These are phyloP conservation scores for Xerus inauris DNA, from an alignment of 2,113 vertebrate species.

Conservation along the genomic window DNA sequence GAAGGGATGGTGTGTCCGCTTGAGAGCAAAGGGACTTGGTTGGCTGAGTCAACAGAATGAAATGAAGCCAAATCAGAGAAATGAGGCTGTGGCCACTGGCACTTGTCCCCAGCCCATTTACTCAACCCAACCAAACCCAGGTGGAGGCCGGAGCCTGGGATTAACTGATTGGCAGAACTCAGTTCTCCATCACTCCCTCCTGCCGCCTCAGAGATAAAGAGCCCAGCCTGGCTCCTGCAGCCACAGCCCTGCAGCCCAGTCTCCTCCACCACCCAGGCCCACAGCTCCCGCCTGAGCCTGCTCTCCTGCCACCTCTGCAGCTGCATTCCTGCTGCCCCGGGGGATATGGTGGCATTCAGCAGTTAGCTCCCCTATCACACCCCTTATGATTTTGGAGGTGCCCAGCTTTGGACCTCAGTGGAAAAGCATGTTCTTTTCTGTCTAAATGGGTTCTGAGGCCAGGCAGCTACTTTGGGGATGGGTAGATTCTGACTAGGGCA, in stretches of 20 bases:
- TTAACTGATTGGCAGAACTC: constrained; percentile 7
- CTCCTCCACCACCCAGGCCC: not conserved
- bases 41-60: constrained; percentile 7
- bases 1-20: not conserved
- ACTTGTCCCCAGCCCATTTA: not conserved
- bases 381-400: not conserved
- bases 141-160: not conserved
- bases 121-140: constrained; percentile 22
- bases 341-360: not conserved
- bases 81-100: constrained; percentile 51
- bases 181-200: not conserved
- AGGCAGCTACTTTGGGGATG: not conserved
- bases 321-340: not conserved
- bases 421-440: not conserved
- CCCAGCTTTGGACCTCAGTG: not conserved
- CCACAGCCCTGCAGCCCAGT: no score
- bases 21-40: not conserved
- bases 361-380: not conserved
- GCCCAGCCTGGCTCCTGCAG: not conserved
- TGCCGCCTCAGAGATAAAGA: constrained; percentile 52
- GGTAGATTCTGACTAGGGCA: not conserved
- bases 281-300: not conserved
- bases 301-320: not conserved
- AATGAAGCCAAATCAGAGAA: constrained; percentile 37
- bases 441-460: not conserved